Evolutionary conservation across 2,888 invertebrate genomes (phyloP).

Genomic region (Melipona bicolor): DNA sequence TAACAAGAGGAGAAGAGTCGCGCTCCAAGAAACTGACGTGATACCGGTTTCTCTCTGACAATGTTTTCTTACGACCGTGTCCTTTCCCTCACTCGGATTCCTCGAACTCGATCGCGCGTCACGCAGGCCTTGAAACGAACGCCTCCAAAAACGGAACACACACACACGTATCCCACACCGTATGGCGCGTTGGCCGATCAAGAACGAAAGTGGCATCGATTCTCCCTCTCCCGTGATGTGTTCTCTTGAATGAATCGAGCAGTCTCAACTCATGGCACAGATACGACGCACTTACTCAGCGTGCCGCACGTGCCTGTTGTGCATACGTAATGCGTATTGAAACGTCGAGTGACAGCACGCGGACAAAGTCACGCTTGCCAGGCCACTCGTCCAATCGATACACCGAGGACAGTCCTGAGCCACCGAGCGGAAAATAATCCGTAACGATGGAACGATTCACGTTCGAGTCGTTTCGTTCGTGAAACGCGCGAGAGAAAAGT

Average conservation of each 20-base stretch:
- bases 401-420: not conserved
- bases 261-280: slow-evolving; percentile 51
- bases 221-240: slow-evolving; percentile 21
- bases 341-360: slow-evolving; percentile 62
- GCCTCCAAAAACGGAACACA: slow-evolving; percentile 38
- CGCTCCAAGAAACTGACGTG: not conserved
- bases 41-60: slow-evolving; percentile 25
- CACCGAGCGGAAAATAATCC: no score
- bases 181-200: slow-evolving; percentile 3
- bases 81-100: slow-evolving; percentile 34
- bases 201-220: slow-evolving; percentile 56
- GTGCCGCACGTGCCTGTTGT: slow-evolving; percentile 70
- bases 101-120: slow-evolving; percentile 32
- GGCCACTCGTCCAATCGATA: slow-evolving; percentile 52
- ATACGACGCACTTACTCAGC: slow-evolving; percentile 64
- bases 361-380: slow-evolving; percentile 47
- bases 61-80: slow-evolving; percentile 26
- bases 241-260: slow-evolving; percentile 66
- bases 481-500: not conserved
- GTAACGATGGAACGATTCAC: no score
- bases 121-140: slow-evolving; percentile 33
- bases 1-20: slow-evolving; percentile 3
- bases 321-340: slow-evolving; percentile 71
- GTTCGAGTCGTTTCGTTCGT: no score
- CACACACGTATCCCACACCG: no score